Percentiles rank a stretch among this genome's conserved stretches.
These are phyloP conservation scores for Sparus aurata DNA, from an alignment of 2,797 vertebrate species.

Conservation along the genomic window DNA sequence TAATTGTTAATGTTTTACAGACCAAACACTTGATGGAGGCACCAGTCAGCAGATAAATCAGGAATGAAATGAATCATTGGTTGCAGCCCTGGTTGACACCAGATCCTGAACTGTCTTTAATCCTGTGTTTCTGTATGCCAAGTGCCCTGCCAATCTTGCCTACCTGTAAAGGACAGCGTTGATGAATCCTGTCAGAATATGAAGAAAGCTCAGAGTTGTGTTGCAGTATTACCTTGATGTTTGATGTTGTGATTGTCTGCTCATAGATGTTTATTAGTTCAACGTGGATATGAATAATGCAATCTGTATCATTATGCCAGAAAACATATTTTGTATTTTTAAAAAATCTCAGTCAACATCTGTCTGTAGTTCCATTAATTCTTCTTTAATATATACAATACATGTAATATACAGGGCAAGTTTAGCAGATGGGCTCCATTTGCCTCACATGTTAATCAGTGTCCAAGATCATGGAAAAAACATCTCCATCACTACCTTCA, in stretches of 20 bases:
- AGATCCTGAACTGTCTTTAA: background rate
- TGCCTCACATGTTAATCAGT: background rate
- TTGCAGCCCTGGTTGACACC: background rate
- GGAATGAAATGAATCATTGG: background rate
- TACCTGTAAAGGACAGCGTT: background rate
- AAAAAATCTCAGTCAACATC: slow-evolving; percentile 10
- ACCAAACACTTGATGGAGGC: background rate
- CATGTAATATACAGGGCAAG: background rate
- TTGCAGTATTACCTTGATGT: slow-evolving; percentile 34
- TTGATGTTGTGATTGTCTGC: slow-evolving; percentile 9
- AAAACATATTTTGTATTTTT: slow-evolving; percentile 43
- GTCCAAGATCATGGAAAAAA: background rate
- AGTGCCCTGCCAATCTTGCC: background rate
- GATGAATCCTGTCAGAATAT: slow-evolving; percentile 7
- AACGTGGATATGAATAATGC: slow-evolving; percentile 20
- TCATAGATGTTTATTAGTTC: slow-evolving; percentile 16
- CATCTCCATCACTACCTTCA: background rate
- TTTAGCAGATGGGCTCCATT: background rate
- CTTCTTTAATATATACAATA: slow-evolving; percentile 29
- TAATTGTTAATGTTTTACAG: background rate
- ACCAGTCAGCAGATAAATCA: background rate
- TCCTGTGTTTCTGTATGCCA: slow-evolving; percentile 1
- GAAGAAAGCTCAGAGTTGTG: slow-evolving; percentile 35
- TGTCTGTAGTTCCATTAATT: slow-evolving; percentile 16
- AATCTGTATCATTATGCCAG: slow-evolving; percentile 29